Percentiles rank a stretch among this genome's conserved stretches.
Evolutionary conservation across 2,888 invertebrate genomes (phyloP).

Genomic region (Orchesellides sinensis): DNA sequence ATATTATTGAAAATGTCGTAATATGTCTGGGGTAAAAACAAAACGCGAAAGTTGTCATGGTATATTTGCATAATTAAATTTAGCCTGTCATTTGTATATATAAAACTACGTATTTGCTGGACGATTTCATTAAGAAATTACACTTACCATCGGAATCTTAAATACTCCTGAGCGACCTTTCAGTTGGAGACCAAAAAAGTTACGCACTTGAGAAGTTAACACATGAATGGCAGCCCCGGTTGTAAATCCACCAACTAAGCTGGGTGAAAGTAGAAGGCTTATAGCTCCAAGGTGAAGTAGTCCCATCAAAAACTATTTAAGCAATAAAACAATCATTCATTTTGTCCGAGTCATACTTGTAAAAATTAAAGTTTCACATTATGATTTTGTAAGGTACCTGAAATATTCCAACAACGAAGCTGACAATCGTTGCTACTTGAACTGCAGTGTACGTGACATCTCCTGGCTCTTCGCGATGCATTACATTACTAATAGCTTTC

Average conservation of each 20-base stretch:
- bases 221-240: slow-evolving; percentile 93
- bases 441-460: slow-evolving; percentile 27
- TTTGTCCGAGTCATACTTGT: background rate
- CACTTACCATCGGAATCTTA: slow-evolving; percentile 82
- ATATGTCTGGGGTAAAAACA: slow-evolving; percentile 79
- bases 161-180: slow-evolving; percentile 81
- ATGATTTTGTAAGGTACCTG: slow-evolving; percentile 80
- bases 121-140: no score
- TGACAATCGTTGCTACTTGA: slow-evolving; percentile 86
- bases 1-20: slow-evolving; percentile 79
- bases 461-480: background rate
- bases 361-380: background rate
- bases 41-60: slow-evolving; percentile 65
- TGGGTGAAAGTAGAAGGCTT: slow-evolving; percentile 84
- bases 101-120: no score
- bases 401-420: slow-evolving; percentile 86
- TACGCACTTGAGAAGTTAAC: slow-evolving; percentile 86
- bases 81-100: background rate
- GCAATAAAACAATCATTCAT: background rate
- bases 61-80: no score
- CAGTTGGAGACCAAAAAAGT: slow-evolving; percentile 83
- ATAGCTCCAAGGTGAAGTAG: slow-evolving; percentile 85
- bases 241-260: slow-evolving; percentile 86
- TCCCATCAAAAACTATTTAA: slow-evolving; percentile 85
- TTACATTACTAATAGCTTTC: slow-evolving; percentile 79